Evolutionary conservation across 1,140 invertebrate species (phyloP), one percentile per base, ranked within the genome.

Genomic region (Zaprionus ornatus): DNA sequence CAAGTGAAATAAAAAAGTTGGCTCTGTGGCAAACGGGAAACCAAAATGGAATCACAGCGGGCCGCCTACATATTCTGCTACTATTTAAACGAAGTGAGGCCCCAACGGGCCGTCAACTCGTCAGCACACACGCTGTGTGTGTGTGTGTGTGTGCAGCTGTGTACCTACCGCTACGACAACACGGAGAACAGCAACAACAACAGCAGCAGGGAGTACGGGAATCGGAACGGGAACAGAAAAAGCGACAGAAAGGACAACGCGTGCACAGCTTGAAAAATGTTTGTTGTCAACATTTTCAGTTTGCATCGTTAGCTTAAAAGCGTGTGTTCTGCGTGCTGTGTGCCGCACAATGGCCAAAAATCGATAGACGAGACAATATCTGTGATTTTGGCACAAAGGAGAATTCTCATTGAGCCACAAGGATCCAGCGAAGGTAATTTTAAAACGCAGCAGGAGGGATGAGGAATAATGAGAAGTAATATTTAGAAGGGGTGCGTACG

Each of bases 201-300:
- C 19, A 64, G 37, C 48, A 64, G 32, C 12, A 48, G 21, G n/a
- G 27, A 7, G 40, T 7, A 17, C n/a, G 15, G 29, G 42, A 50
- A 45, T 19, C 40, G 25, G 13, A 32, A 57, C 1, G 54, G 42
- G 32, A 50, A 77, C 37, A 35, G 70, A 66, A 66, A 74, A 50
- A 57, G 56, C 63, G 69, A 60, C 48, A 65, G 72, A 70, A 50
- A 74, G 67, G 78, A 72, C 75, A 67, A 69, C 67, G 70, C 72
- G 66, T 62, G 72, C 85, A 90, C 85, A 90, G 85, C 85, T 90
- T 90, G 85, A 90, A 90, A 90, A 90, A 90, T 90, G 85, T 90
- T 90, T 90, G 85, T 90, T 90, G 85, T 90, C 86, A 90, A 90
- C 85, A 90, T 90, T 88, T 88, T 86, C 82, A 90, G 85, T 90